Base-by-base conservation (phyloP, 92 coral and sea anemone genomes). In the Epizoanthus stellaris region DNA sequence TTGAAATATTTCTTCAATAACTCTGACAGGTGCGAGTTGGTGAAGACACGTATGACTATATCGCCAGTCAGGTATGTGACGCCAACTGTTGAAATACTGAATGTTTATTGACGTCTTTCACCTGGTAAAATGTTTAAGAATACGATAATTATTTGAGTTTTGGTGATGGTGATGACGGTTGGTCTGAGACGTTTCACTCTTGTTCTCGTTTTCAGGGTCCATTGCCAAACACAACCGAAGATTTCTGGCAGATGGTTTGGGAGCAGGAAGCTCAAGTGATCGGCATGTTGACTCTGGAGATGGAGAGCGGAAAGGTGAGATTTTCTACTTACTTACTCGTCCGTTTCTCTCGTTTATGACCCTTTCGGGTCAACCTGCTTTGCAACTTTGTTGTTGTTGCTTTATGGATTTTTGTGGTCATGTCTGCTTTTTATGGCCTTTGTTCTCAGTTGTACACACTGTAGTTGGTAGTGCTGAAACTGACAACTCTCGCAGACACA, bases 181-280 rank as follows among this genome's bases (percentile, higher is more conserved):
- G 36, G 36, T 30, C 2, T 30, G 36, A 30, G 36, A 30, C 36
- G 36, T 30, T 30, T 30, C 36, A 30, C 36, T 30, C 36, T 30
- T 30, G 36, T 30, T 30, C 2, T 30, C 15, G 36, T 62, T 77
- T 71, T 38, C 79, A 95, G 98, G 98, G 98, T 15, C 98, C 98
- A 13, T 85, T 96, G 75, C 98, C 96, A 6, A 92, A 73, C 57
- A 96, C 98, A 16, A 91, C 92, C 49, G 77, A 80, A 57, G 96
- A 96, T 82, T 96, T 96, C 90, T 96, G 98, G 98, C 92, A 93
- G 79, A 96, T 96, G 98, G 89, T 96, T 54, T 96, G 98, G 98
- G 98, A 96, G 64, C 98, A 96, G 63, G 76, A 88, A n/a, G 94
- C 90, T 25, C 90, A 79, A 49, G 98, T 96, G 3, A 88, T 96